Conservation (phyloP, 2,888 invertebrate species). For the Cyrtodaria siliqua region DNA sequence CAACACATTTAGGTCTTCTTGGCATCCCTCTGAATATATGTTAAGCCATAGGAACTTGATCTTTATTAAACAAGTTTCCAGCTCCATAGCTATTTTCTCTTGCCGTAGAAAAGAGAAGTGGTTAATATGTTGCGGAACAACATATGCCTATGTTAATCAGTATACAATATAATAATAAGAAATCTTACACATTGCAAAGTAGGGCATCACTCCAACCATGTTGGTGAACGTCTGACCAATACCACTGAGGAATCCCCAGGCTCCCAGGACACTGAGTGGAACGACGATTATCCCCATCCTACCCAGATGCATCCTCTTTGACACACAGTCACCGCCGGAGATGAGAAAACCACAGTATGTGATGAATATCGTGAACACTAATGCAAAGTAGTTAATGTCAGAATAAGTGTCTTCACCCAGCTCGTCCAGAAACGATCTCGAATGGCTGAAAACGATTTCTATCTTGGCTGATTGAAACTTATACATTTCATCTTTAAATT, state of each 20-base stretch:
- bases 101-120: no score
- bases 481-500: conserved; percentile 33
- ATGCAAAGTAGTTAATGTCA: conserved; percentile 42
- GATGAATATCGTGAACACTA: conserved; percentile 49
- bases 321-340: conserved; percentile 45
- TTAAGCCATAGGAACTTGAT: no score
- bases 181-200: background rate
- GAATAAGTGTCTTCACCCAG: conserved; percentile 40
- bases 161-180: no score
- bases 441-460: conserved; percentile 30
- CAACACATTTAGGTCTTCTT: no score
- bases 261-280: conserved; percentile 39
- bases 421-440: conserved; percentile 39
- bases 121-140: no score
- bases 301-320: conserved; percentile 42
- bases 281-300: conserved; percentile 33
- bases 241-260: conserved; percentile 45
- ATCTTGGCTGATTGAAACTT: conserved; percentile 31
- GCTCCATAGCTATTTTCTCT: no score
- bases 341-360: conserved; percentile 45
- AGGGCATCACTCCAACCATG: conserved; percentile 39
- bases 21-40: no score
- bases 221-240: conserved; percentile 43
- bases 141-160: no score
- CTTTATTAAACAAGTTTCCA: no score